Percentiles rank a stretch among this genome's conserved stretches.
These are phyloP conservation scores for Triops cancriformis DNA, from an alignment of 1,140 invertebrate species.

Conservation along the genomic window DNA sequence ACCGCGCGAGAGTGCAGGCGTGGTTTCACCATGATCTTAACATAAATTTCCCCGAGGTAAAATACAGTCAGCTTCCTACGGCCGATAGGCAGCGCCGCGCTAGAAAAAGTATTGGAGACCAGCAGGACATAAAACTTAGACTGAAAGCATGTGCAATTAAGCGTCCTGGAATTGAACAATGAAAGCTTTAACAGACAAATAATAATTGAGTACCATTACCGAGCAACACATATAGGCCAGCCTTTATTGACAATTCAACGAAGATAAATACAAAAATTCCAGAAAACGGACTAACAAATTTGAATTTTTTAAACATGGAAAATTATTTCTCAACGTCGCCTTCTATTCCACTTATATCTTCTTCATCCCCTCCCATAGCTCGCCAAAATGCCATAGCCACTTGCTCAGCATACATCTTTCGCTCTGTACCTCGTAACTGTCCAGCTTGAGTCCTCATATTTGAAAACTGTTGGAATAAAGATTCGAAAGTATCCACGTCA, in stretches of 20 bases:
- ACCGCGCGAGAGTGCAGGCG: neutral
- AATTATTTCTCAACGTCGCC: slow-evolving; percentile 7
- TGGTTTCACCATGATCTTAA: neutral
- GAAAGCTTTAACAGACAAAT: too few species aligned
- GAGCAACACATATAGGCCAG: neutral
- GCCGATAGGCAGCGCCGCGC: too few species aligned
- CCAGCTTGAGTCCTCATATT: slow-evolving; percentile 59
- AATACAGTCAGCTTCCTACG: too few species aligned
- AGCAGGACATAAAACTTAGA: too few species aligned
- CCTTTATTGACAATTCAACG: neutral
- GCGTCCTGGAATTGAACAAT: too few species aligned
- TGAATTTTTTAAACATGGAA: neutral
- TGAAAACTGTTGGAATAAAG: slow-evolving; percentile 52
- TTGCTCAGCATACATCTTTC: slow-evolving; percentile 63
- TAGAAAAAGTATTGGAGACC: too few species aligned
- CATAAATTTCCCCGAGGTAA: neutral
- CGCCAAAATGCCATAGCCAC: slow-evolving; percentile 69
- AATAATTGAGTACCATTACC: too few species aligned
- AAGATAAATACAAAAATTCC: neutral
- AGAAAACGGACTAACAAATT: neutral
- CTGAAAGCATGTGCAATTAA: too few species aligned
- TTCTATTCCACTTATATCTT: slow-evolving; percentile 49
- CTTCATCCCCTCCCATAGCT: slow-evolving; percentile 63
- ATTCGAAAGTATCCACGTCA: slow-evolving; percentile 43
- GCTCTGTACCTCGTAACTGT: slow-evolving; percentile 51